Evolutionary conservation across 2,888 invertebrate species (phyloP).

Genomic region (Drosophila mercatorum): DNA sequence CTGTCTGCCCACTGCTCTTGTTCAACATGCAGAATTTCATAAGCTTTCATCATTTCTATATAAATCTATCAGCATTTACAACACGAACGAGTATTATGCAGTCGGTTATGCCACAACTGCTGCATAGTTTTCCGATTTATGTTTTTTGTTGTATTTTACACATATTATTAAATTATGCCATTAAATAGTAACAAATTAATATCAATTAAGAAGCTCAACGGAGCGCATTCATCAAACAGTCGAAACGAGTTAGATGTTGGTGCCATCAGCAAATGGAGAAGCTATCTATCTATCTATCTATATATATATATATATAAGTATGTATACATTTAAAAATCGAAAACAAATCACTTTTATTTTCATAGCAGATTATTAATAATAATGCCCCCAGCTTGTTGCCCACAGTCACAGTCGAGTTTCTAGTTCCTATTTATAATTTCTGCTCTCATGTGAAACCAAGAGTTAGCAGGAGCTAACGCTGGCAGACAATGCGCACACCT

Average conservation of each 20-base stretch:
- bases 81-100: neutral
- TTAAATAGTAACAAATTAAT: conserved; percentile 68
- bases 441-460: conserved; percentile 63
- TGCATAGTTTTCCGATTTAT: conserved; percentile 2
- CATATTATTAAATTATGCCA: conserved; percentile 60
- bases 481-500: conserved; percentile 50
- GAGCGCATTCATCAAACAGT: conserved; percentile 51
- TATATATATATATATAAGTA: neutral
- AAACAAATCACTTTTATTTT: conserved; percentile 77
- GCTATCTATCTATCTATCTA: neutral
- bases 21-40: too few species aligned
- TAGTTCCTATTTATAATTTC: conserved; percentile 55
- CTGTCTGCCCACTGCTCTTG: too few species aligned
- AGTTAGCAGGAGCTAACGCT: conserved; percentile 49
- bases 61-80: too few species aligned
- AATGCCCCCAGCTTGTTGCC: conserved; percentile 41
- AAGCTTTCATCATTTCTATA: too few species aligned
- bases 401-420: conserved; percentile 13
- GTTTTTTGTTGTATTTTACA: conserved; percentile 18
- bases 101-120: neutral
- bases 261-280: conserved; percentile 35
- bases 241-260: conserved; percentile 47
- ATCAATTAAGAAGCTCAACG: conserved; percentile 58
- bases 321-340: conserved; percentile 27
- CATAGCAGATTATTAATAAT: conserved; percentile 52